These are phyloP conservation scores for Chloroceryle inda DNA, from an alignment of 2,797 vertebrate species.

Conservation along the genomic window DNA sequence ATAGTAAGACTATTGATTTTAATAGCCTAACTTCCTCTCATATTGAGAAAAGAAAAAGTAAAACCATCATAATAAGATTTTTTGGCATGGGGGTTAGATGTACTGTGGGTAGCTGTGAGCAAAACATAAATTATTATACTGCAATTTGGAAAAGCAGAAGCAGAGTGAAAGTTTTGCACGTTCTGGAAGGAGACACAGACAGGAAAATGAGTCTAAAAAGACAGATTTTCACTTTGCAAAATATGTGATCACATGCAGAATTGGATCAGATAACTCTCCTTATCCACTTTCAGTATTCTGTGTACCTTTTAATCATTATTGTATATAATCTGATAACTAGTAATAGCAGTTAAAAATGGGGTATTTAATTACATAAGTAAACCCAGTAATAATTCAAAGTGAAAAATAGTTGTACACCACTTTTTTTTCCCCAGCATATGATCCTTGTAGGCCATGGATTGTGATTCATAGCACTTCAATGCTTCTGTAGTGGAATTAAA, in stretches of 20 bases:
- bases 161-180: neutral
- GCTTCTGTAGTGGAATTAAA: neutral
- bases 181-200: neutral
- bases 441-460: neutral
- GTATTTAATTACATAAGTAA: neutral
- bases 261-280: neutral
- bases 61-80: neutral
- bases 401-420: neutral
- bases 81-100: neutral
- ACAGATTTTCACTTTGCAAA: neutral
- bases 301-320: neutral
- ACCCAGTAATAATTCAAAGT: neutral
- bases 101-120: neutral
- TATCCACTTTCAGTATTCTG: neutral
- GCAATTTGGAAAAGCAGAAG: neutral
- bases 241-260: neutral
- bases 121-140: neutral
- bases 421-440: neutral
- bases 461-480: neutral
- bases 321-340: neutral
- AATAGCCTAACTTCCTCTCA: neutral
- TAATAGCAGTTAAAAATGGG: neutral
- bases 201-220: neutral
- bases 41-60: neutral
- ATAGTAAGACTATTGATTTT: neutral